phyloP scores from a whole-genome alignment of 2,888 invertebrate species.

The Gymnosoma rotundatum region DNA sequence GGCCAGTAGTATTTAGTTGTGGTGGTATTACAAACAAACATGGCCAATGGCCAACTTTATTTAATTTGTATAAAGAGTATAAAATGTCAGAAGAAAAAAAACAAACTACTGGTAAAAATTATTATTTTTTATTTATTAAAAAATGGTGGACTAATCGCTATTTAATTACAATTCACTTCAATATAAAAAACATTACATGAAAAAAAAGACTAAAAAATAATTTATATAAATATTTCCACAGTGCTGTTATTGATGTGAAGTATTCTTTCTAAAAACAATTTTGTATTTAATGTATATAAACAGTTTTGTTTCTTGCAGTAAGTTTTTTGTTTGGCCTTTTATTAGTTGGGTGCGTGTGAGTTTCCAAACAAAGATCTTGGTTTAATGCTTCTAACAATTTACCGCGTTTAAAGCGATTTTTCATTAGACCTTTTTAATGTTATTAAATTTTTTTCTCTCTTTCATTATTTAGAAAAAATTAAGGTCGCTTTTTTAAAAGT shows the following conservation, averaged over 20 bases:
- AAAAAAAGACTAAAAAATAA: conserved; percentile 25
- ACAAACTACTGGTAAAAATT: conserved; percentile 68
- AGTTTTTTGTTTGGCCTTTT: conserved; percentile 31
- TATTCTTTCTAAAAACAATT: conserved; percentile 56
- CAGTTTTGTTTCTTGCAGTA: conserved; percentile 70
- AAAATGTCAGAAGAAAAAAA: conserved; percentile 40
- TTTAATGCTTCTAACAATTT: conserved; percentile 26
- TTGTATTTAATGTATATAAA: conserved; percentile 67
- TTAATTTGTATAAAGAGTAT: conserved; percentile 47
- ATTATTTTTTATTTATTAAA: conserved; percentile 62
- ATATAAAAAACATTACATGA: conserved; percentile 61
- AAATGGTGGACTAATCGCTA: conserved; percentile 83
- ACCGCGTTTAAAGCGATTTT: conserved; percentile 50
- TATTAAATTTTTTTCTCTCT: conserved; percentile 35
- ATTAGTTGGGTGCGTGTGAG: conserved; percentile 58
- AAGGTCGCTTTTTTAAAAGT: conserved; percentile 45
- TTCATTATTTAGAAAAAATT: conserved; percentile 36
- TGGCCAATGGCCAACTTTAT: conserved; percentile 68
- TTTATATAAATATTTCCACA: conserved; percentile 8
- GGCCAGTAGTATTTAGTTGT: conserved; percentile 33
- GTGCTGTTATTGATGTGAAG: conserved; percentile 21
- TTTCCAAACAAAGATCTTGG: conserved; percentile 11
- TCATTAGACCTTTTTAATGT: conserved; percentile 46
- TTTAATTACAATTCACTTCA: conserved; percentile 77
- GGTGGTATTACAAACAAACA: conserved; percentile 53